phyloP scores from a whole-genome alignment of 1,140 invertebrate species.

The Augochlora pura region DNA sequence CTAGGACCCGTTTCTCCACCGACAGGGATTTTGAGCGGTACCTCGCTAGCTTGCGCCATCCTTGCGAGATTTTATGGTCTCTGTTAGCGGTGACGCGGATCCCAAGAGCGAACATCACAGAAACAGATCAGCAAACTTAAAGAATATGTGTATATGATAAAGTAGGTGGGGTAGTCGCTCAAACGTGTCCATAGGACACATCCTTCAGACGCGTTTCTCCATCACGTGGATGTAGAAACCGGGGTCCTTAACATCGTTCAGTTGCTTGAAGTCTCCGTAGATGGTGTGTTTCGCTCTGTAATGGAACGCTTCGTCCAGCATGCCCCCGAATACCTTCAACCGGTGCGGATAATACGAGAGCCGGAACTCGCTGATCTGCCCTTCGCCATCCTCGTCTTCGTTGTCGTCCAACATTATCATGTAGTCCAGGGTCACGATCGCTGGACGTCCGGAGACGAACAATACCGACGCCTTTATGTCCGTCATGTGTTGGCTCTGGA shows the following conservation, averaged over 20 bases:
- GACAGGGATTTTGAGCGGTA: background rate
- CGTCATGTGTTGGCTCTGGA: conserved; percentile 88
- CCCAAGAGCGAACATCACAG: background rate
- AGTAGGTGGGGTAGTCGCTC: background rate
- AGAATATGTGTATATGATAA: background rate
- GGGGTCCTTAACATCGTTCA: conserved; percentile 84
- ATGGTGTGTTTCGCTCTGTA: conserved; percentile 84
- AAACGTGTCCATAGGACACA: too few relatives aligned
- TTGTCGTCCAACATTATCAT: conserved; percentile 82
- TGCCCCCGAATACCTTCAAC: conserved; percentile 85
- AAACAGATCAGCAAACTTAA: background rate
- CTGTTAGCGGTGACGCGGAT: background rate
- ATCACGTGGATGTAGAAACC: conserved; percentile 93
- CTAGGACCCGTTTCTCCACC: background rate
- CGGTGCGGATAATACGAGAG: conserved; percentile 93
- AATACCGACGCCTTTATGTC: conserved; percentile 92
- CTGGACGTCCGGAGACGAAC: conserved; percentile 86
- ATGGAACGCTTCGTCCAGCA: conserved; percentile 88
- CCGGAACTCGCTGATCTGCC: conserved; percentile 86
- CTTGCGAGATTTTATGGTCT: background rate
- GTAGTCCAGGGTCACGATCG: conserved; percentile 90
- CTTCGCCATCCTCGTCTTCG: conserved; percentile 65
- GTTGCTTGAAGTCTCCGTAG: conserved; percentile 90
- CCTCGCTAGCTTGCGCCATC: background rate
- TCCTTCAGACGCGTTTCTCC: conserved; percentile 81